These are phyloP conservation scores for Typhlichthys eigenmanni DNA, from an alignment of 2,797 vertebrate species.

Conservation along the genomic window DNA sequence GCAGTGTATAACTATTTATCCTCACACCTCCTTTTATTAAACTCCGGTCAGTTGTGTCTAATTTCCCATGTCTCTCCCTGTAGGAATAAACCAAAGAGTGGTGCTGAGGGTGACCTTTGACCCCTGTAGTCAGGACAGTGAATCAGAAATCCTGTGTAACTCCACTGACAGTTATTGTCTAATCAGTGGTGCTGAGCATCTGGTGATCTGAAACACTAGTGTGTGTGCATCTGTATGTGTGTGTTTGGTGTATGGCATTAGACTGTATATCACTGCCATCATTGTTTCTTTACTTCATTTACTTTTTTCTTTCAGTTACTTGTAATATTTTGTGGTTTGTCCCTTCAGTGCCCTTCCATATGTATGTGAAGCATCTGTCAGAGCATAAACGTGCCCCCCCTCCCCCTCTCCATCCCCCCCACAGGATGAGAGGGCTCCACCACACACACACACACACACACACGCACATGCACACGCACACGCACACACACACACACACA, in stretches of 20 bases:
- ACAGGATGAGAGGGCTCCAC: slow-evolving; percentile 2
- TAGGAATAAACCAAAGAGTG: no score
- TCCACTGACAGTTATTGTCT: slow-evolving; percentile 14
- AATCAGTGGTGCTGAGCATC: slow-evolving; percentile 13
- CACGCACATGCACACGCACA: no score
- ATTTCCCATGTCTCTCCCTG: background rate
- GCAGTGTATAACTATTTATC: no score
- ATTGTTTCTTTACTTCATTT: no score
- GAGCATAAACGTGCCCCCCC: slow-evolving; percentile 23
- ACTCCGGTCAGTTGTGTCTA: background rate
- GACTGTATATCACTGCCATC: no score
- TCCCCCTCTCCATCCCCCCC: no score
- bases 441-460: slow-evolving; percentile 5
- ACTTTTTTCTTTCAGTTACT: background rate
- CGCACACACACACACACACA: slow-evolving; percentile 3
- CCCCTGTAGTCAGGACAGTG: slow-evolving; percentile 8
- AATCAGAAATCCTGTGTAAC: slow-evolving; percentile 7
- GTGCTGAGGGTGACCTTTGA: slow-evolving; percentile 2
- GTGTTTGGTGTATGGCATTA: background rate
- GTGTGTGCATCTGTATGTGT: background rate
- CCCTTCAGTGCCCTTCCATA: background rate
- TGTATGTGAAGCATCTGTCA: slow-evolving; percentile 34
- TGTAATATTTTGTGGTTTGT: slow-evolving; percentile 6
- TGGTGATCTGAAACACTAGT: slow-evolving; percentile 18
- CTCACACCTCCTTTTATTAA: no score